phyloP scores from a whole-genome alignment of 2,113 vertebrate genomes.

The Rynchops niger region DNA sequence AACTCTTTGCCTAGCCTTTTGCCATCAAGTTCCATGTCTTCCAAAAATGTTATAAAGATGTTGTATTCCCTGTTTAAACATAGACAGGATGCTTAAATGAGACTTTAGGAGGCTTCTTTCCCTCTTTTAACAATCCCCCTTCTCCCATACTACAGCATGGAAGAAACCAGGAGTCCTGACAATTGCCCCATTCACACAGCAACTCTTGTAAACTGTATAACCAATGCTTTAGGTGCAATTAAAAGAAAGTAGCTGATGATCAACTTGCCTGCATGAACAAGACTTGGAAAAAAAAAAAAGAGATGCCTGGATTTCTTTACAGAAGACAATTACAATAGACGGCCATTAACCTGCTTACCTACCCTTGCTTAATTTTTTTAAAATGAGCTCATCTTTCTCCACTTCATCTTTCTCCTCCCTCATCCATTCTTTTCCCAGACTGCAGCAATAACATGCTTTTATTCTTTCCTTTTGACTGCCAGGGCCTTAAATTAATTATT shows the following conservation, averaged over 20 bases:
- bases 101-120: background rate
- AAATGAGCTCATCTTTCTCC: slow-evolving; percentile 38
- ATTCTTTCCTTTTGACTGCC: slow-evolving; percentile 55
- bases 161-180: background rate
- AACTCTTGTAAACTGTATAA: background rate
- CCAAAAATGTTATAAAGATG: background rate
- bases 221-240: background rate
- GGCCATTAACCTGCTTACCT: slow-evolving; percentile 31
- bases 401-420: slow-evolving; percentile 40
- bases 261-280: background rate
- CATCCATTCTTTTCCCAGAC: slow-evolving; percentile 37
- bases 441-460: slow-evolving; percentile 46
- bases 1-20: background rate
- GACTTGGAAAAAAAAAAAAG: background rate
- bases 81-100: background rate
- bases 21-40: background rate
- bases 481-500: slow-evolving; percentile 58
- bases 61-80: background rate
- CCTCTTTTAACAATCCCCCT: background rate
- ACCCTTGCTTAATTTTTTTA: background rate
- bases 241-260: background rate
- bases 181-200: background rate
- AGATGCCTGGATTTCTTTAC: slow-evolving; percentile 14
- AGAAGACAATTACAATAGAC: background rate
- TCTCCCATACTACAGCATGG: background rate